A percentile compares a stretch with the other conserved stretches of the same genome.
These are phyloP conservation scores for Onychomys torridus DNA, from an alignment of 2,797 vertebrate species.

Conservation along the genomic window DNA sequence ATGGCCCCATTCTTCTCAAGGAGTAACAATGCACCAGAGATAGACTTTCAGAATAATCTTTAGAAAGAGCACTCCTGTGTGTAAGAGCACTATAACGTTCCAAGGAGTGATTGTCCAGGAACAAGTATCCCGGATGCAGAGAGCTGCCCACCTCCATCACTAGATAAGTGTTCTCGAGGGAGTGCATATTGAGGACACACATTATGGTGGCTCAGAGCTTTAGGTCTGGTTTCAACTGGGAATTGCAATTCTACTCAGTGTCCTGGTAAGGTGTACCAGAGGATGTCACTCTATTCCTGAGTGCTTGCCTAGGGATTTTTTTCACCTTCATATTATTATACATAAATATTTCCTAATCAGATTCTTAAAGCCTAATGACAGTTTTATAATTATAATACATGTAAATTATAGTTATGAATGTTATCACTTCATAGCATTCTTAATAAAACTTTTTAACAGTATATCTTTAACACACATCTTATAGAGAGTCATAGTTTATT, in stretches of 20 bases:
- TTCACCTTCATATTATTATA: neutral
- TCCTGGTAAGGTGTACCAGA: neutral
- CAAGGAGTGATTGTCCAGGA: neutral
- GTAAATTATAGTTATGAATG: constrained; percentile 54
- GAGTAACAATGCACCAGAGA: neutral
- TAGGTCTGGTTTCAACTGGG: neutral
- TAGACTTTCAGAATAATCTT: neutral
- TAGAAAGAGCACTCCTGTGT: neutral
- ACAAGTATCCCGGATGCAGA: neutral
- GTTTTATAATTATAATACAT: constrained; percentile 70
- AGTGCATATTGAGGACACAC: neutral
- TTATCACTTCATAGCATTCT: constrained; percentile 56
- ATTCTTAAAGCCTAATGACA: constrained; percentile 65
- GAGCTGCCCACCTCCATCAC: neutral
- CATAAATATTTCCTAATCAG: constrained; percentile 59
- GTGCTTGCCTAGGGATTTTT: neutral
- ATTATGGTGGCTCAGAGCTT: neutral
- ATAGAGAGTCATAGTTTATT: constrained; percentile 27
- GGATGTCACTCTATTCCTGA: neutral
- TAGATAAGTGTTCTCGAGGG: neutral
- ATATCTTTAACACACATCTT: constrained; percentile 53
- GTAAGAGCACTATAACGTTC: neutral
- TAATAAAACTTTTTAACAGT: constrained; percentile 57
- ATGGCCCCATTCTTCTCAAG: neutral
- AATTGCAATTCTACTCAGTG: neutral